Evolutionary conservation across 2,888 invertebrate species (phyloP), one percentile per base, ranked within the genome.

Genomic region (Sinotaia quadrata): DNA sequence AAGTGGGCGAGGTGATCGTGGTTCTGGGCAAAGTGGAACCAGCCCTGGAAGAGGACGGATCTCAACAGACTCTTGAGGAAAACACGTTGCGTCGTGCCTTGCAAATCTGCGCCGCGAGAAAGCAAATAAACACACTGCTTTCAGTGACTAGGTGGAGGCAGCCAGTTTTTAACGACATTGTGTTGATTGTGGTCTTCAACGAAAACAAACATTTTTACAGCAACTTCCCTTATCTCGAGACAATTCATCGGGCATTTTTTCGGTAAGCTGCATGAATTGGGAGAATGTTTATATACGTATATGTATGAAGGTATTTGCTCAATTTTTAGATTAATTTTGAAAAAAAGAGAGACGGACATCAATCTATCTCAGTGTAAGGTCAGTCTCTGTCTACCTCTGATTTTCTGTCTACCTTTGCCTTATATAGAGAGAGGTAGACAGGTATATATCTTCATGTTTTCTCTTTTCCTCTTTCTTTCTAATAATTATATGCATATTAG

Each of bases 171-270:
- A 8, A 12, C 4, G 62, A 62, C 52, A 34, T 62, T 3, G n/a
- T 52, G 8, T 24, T 62, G 21, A 27, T 62, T 33, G 34, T 62
- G 4, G 34, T 52, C n/a, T 5, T 62, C 33, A 49, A 29, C 62
- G 31, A 62, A n/a, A 47, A 51, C 34, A 29, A 7, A 10, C 21
- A 51, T 15, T 33, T 27, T 29, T 5, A 10, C 4, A 27, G 10
- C 4, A 24, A 41, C 18, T 15, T 34, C 4, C 62, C 52, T 49
- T 51, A 62, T 52, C 12, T 51, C 12, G 51, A 62, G 52, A 44
- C 21, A 33, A 4, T 62, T 4, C 62, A 62, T 33, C 49, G 62
- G 12, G 51, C 7, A 8, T 36, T 29, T 36, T 62, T 62, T 27
- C 7, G 24, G 41, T 41, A 41, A 41, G 41, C 18, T 41, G 15